Conservation (phyloP, 2,797 vertebrate species). For the Hafferia zeledoni region DNA sequence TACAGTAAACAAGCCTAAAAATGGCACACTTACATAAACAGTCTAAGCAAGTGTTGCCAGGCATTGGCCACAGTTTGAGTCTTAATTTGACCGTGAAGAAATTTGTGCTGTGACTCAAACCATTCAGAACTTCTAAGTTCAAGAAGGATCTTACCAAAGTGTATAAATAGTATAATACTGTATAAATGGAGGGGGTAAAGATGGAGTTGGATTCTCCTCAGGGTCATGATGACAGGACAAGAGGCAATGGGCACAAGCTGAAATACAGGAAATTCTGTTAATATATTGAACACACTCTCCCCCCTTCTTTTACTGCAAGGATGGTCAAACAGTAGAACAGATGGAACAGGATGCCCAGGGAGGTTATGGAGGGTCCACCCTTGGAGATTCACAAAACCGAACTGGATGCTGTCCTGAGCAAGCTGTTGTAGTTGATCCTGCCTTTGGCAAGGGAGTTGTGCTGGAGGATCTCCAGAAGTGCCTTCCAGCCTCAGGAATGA, state of each 20-base stretch:
- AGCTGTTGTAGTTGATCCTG: neutral
- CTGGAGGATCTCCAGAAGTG: neutral
- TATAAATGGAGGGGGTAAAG: neutral
- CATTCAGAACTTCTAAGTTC: neutral
- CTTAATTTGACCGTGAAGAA: neutral
- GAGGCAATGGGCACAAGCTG: neutral
- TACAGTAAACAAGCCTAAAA: neutral
- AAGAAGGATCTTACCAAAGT: neutral
- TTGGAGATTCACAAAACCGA: rapidly evolving
- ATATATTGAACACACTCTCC: neutral
- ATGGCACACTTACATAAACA: neutral
- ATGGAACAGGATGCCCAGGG: neutral
- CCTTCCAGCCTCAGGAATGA: neutral
- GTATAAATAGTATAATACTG: neutral
- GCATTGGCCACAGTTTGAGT: neutral
- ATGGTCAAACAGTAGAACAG: neutral
- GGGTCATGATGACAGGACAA: neutral
- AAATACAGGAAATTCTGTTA: neutral
- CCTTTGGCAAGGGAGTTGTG: neutral
- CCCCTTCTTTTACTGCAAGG: neutral
- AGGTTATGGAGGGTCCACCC: neutral
- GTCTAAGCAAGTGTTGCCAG: neutral
- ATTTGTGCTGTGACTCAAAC: neutral
- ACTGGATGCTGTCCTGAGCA: neutral
- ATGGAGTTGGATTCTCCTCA: neutral